Base-by-base conservation (phyloP, 2,797 vertebrate genomes). In the Karalla daura region DNA sequence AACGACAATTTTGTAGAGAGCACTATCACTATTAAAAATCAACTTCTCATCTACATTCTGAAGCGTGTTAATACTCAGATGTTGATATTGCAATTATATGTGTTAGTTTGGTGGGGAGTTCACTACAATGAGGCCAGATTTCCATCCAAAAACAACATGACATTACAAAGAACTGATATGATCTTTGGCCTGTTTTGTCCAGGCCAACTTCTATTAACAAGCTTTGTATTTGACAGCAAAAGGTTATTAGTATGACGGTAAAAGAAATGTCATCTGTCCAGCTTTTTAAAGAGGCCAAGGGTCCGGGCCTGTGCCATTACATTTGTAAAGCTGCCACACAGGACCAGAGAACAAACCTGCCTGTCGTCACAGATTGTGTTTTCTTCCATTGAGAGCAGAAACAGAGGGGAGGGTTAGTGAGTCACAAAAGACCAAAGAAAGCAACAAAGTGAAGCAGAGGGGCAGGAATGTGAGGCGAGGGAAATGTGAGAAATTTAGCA, bases 401-500 rank as follows among this genome's bases (percentile, higher is more conserved):
- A n/a, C 2, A 18, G 0, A 30, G 1, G 53, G 33, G 36, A 7
- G 36, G 36, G 23, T 25, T 28, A 23, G 3, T 20, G 14, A 65
- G 30, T 30, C 27, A 33, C 39, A 24, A 32, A 49, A 30, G 10
- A 61, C 18, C 25, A 25, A 7, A 17, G 3, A 43, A 35, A 30
- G 37, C 15, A 46, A 17, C 15, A 25, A 20, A 52, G 27, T 2
- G 30, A 52, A 56, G 44, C 24, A 11, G 45, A 58, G 33, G 30
- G 17, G 15, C 11, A 45, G 15, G 18, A 53, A 36, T 15, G 53
- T 8, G 18, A 47, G 13, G 63, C 27, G 43, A 70, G 27, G 39
- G 37, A 55, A 60, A 69, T 14, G 13, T 17, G 35, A 47, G 0
- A 24, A 67, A 76, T 73, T 73, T 24, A 27, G 39, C 64, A 67